Evolutionary conservation across 2,113 vertebrate genomes (phyloP).

Genomic region (Uria lomvia): DNA sequence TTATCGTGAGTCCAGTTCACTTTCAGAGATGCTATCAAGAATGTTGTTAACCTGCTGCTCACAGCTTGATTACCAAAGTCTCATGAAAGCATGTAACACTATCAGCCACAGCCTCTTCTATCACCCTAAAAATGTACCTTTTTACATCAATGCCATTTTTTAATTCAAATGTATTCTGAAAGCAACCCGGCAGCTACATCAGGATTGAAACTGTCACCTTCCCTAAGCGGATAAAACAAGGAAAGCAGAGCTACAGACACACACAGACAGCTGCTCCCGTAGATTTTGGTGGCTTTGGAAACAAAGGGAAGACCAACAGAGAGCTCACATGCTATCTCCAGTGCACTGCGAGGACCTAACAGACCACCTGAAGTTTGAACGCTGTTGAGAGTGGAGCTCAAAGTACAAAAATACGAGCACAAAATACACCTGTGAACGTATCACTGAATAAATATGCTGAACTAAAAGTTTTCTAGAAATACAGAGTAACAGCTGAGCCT

Average conservation of each 20-base stretch:
- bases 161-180: neutral
- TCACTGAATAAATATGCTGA: neutral
- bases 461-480: neutral
- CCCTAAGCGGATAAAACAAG: neutral
- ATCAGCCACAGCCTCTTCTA: rapidly evolving
- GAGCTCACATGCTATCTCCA: neutral
- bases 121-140: neutral
- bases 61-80: neutral
- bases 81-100: neutral
- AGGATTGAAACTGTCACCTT: neutral
- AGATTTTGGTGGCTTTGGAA: neutral
- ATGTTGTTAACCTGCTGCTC: neutral
- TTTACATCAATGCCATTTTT: neutral
- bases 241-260: neutral
- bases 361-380: neutral
- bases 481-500: neutral
- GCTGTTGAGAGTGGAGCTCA: neutral
- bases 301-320: neutral
- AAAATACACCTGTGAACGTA: rapidly evolving
- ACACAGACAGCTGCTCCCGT: neutral
- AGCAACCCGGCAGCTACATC: neutral
- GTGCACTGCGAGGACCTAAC: neutral
- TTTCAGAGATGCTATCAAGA: neutral
- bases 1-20: rapidly evolving
- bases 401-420: neutral